A percentile compares a stretch with the other conserved stretches of the same genome.
These are phyloP conservation scores for Ptychobarbus kaznakovi DNA, from an alignment of 2,797 vertebrate genomes.

Conservation along the genomic window DNA sequence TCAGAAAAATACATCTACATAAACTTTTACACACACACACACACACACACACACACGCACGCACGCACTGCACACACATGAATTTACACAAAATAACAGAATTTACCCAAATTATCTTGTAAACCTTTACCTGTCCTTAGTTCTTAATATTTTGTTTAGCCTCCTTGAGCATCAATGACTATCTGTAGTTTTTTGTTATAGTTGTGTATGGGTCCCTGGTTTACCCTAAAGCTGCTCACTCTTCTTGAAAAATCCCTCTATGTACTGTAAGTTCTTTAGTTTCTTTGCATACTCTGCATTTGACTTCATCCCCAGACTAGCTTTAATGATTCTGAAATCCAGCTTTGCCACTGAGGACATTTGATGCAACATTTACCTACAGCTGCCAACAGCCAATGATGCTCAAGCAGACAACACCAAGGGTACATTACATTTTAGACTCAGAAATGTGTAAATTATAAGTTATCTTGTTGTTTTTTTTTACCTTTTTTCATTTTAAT, in stretches of 20 bases:
- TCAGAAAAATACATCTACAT: not conserved
- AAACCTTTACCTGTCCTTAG: not conserved
- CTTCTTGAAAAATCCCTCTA: not conserved
- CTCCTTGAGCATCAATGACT: not conserved
- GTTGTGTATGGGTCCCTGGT: not conserved
- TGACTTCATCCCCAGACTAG: slow-evolving; percentile 4
- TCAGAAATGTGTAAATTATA: not conserved
- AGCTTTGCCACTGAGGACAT: not conserved
- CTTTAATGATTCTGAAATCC: not conserved
- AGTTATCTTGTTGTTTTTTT: not conserved
- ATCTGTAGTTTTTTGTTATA: not conserved
- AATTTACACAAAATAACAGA: not conserved
- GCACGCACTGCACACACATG: not conserved
- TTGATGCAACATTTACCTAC: not conserved
- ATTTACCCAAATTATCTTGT: not conserved
- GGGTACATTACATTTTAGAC: not conserved
- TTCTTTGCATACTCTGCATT: not conserved
- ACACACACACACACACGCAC: not conserved
- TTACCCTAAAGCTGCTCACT: not conserved
- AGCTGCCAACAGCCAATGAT: not conserved
- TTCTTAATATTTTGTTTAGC: slow-evolving; percentile 4
- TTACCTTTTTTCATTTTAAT: not conserved
- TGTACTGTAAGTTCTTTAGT: not conserved
- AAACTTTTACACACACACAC: not conserved
- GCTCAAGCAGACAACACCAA: not conserved